These are phyloP conservation scores for Dexiosoma caninum DNA, from an alignment of 2,888 invertebrate species.

Conservation along the genomic window DNA sequence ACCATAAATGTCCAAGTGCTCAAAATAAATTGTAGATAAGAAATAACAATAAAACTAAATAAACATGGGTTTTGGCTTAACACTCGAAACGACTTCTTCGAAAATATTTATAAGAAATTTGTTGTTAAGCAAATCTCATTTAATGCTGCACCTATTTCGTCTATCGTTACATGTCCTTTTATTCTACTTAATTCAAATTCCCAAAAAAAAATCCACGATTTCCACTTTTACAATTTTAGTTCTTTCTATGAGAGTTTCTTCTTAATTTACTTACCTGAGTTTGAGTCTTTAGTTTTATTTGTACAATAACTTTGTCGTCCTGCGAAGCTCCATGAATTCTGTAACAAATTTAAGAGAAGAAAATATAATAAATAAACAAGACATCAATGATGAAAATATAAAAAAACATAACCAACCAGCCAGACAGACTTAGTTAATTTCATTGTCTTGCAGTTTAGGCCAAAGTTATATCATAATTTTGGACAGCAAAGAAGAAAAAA, in stretches of 20 bases:
- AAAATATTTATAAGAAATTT: not conserved
- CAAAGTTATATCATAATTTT: not conserved
- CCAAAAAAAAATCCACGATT: not conserved
- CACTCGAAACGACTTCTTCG: not conserved
- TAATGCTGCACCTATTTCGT: not conserved
- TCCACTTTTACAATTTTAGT: not conserved
- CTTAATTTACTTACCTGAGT: slow-evolving; percentile 64
- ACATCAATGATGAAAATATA: slow-evolving; percentile 8
- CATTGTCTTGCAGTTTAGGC: not conserved
- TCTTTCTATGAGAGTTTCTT: not conserved
- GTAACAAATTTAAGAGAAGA: slow-evolving; percentile 66
- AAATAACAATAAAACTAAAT: slow-evolving; percentile 38
- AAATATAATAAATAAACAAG: slow-evolving; percentile 11
- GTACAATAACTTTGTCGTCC: slow-evolving; percentile 78
- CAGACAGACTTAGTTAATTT: not conserved
- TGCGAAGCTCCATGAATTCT: slow-evolving; percentile 84
- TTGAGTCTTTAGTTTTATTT: slow-evolving; percentile 71
- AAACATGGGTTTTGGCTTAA: not conserved
- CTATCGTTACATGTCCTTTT: not conserved
- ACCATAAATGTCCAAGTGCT: not conserved
- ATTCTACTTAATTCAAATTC: not conserved
- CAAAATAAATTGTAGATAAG: slow-evolving; percentile 10
- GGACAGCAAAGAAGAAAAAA: not conserved
- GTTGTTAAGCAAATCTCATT: not conserved
- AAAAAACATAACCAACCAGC: not conserved